Percentiles rank a stretch among this genome's conserved stretches.
These are phyloP conservation scores for Gulo gulo DNA, from an alignment of 2,113 vertebrate species.

Conservation along the genomic window DNA sequence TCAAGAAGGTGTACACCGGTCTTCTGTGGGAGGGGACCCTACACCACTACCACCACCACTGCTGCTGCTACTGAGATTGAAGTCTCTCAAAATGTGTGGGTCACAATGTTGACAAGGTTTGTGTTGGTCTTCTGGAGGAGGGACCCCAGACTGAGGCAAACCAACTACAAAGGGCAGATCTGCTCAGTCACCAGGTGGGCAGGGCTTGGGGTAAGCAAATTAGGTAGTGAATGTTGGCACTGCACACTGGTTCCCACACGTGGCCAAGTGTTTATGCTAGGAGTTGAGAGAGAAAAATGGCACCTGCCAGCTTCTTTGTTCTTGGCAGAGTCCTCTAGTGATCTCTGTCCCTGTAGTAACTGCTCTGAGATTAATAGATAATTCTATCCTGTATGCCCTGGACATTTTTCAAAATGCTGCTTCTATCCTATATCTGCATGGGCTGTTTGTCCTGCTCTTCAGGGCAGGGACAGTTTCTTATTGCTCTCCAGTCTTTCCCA, in stretches of 20 bases:
- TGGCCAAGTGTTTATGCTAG: neutral
- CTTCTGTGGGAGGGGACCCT: neutral
- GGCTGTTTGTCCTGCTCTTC: neutral
- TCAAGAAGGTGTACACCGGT: neutral
- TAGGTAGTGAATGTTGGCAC: neutral
- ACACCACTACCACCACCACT: neutral
- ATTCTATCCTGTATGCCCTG: neutral
- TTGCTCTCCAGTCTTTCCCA: neutral
- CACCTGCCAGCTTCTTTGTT: neutral
- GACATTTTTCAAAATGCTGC: neutral
- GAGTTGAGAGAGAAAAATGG: neutral
- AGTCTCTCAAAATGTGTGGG: neutral
- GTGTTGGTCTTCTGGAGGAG: neutral
- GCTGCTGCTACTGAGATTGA: neutral
- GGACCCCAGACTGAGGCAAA: neutral
- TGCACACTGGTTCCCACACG: neutral
- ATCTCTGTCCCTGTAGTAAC: neutral
- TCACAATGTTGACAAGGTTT: neutral
- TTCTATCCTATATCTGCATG: neutral
- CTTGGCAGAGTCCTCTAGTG: neutral
- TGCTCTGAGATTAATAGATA: neutral
- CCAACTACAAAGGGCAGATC: neutral
- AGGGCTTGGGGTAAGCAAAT: neutral
- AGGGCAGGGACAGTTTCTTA: neutral
- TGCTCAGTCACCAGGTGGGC: neutral